phyloP scores from a whole-genome alignment of 2,888 invertebrate species.

The Heliconius hortense region DNA sequence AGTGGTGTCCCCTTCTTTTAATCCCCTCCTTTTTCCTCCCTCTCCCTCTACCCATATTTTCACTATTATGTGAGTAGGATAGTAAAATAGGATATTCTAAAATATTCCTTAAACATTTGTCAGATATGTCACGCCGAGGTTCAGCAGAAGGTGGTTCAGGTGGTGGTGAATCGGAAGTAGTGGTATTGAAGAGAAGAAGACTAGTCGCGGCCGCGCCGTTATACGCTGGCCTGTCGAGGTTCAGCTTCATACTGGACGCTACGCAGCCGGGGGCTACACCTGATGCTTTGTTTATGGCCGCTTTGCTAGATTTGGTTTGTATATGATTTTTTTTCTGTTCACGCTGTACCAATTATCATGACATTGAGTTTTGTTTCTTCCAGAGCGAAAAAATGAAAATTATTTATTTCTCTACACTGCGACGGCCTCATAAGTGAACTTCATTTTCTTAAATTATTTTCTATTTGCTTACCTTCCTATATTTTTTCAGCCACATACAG shows the following conservation, averaged over 20 bases:
- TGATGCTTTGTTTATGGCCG: slow-evolving; percentile 97
- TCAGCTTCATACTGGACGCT: slow-evolving; percentile 96
- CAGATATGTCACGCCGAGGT: slow-evolving; percentile 86
- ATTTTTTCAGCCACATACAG: slow-evolving; percentile 90
- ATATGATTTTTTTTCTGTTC: background rate
- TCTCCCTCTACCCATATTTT: no score
- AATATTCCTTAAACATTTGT: background rate
- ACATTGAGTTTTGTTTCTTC: no score
- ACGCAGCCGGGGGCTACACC: slow-evolving; percentile 98
- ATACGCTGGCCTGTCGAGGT: slow-evolving; percentile 93
- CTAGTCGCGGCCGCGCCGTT: slow-evolving; percentile 90
- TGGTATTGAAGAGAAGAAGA: slow-evolving; percentile 92
- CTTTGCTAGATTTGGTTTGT: slow-evolving; percentile 94
- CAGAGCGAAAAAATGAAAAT: no score
- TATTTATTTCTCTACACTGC: no score
- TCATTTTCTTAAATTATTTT: background rate
- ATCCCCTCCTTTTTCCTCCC: no score
- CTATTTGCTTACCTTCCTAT: background rate
- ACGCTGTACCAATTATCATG: background rate
- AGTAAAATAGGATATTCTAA: no score
- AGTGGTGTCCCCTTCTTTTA: no score
- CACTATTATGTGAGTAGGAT: no score
- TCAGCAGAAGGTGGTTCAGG: slow-evolving; percentile 91
- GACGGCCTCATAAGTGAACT: background rate
- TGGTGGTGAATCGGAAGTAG: slow-evolving; percentile 90